Base-by-base conservation (phyloP, 2,797 vertebrate species). In the Sebastes iracundus region DNA sequence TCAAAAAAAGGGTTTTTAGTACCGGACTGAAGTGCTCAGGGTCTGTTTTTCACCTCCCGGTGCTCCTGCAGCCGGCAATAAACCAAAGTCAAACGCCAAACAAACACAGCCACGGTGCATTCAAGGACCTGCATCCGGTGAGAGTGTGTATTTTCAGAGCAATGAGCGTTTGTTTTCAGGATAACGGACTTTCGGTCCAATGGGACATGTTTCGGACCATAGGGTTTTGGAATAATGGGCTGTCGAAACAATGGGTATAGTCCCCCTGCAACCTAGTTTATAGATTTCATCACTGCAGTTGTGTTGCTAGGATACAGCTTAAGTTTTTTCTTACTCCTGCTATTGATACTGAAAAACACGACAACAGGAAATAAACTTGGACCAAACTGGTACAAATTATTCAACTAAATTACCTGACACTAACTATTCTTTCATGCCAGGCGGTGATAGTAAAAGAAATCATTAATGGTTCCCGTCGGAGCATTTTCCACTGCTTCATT, bases 401-500 rank as follows among this genome's bases (percentile, higher is more conserved):
- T 46, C 3, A 56, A 2, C n/a, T 42, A 52, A 46, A 32, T 30
- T 3, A 58, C 20, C 35, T 23, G 14, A 13, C 22, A 9, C n/a
- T 20, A 25, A 13, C 33, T 75, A 3, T 63, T 63, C 14, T 58
- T 33, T 61, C n/a, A 27, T 61, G 33, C 49, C 32, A 52, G 53
- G 14, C 59, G 55, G 20, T 9, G 35, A 55, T 56, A 38, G 61
- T 77, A 38, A 58, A 52, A 65, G 25, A 33, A 53, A 38, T 2
- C 14, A 77, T 82, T 55, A 16, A 61, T 56, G 53, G 38, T 33
- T 38, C 12, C 61, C 70, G 59, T 68, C 55, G 46, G 16, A 77
- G 38, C 22, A 23, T 83, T 90, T 90, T 90, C 86, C 85, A 76
- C 72, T 33, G 67, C 82, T 90, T 70, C 49, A 79, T 88, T 70